Evolutionary conservation across 2,888 invertebrate genomes (phyloP).

Genomic region (Campoplex nolae): DNA sequence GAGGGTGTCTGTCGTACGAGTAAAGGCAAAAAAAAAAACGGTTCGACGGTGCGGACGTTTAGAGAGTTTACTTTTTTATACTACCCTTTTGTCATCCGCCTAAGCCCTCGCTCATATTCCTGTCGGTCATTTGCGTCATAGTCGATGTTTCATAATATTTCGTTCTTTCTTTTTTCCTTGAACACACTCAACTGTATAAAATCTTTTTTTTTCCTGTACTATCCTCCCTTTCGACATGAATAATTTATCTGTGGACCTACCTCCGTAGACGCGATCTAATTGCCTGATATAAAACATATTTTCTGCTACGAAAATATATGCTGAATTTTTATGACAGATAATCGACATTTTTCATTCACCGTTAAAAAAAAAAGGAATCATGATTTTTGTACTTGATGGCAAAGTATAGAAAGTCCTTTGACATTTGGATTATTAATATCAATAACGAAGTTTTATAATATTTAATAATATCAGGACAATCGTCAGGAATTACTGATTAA

Average conservation of each 20-base stretch:
- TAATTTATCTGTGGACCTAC: constrained; percentile 45
- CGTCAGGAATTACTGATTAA: too few relatives aligned
- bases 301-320: background rate
- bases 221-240: constrained; percentile 47
- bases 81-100: constrained; percentile 24
- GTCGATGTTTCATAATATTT: constrained; percentile 2
- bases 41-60: constrained; percentile 26
- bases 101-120: constrained; percentile 4
- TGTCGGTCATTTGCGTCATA: constrained; percentile 53
- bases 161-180: constrained; percentile 35
- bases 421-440: background rate
- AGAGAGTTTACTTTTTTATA: constrained; percentile 32
- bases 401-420: background rate
- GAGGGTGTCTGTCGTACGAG: background rate
- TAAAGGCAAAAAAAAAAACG: constrained; percentile 16
- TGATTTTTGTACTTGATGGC: background rate
- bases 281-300: background rate
- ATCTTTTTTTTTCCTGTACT: constrained; percentile 19
- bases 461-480: background rate
- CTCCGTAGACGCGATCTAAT: constrained; percentile 11
- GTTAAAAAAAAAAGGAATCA: background rate
- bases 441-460: background rate
- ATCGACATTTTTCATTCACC: background rate
- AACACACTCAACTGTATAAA: constrained; percentile 1
- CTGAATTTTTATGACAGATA: background rate